These are phyloP conservation scores for Penaeus vannamei DNA, from an alignment of 1,140 invertebrate genomes.

Conservation along the genomic window DNA sequence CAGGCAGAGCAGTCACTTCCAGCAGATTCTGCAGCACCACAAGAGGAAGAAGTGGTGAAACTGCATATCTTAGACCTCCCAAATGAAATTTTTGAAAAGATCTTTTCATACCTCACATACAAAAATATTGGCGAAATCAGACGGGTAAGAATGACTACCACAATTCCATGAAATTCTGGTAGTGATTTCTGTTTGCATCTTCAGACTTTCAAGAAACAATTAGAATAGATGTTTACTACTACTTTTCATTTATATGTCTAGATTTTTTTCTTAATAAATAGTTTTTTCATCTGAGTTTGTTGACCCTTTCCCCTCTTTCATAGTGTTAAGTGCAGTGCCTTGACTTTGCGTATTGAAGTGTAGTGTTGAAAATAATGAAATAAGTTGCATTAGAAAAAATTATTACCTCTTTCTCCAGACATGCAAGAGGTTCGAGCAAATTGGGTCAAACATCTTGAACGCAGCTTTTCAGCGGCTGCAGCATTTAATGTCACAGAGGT, in stretches of 20 bases:
- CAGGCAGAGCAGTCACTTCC: slow-evolving; percentile 75
- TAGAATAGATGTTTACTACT: no score
- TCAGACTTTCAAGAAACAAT: neutral
- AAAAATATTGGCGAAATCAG: slow-evolving; percentile 83
- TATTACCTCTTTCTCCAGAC: slow-evolving; percentile 9
- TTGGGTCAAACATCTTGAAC: slow-evolving; percentile 84
- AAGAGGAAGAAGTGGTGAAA: slow-evolving; percentile 23
- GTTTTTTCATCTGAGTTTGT: no score
- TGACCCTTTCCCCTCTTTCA: no score
- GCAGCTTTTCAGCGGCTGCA: slow-evolving; percentile 85
- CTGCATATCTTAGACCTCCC: slow-evolving; percentile 78
- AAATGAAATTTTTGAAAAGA: slow-evolving; percentile 84
- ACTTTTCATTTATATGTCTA: no score
- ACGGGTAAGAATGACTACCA: slow-evolving; percentile 78
- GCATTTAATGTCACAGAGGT: slow-evolving; percentile 83
- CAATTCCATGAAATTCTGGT: neutral
- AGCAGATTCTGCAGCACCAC: neutral
- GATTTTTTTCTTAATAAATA: no score
- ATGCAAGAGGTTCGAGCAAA: slow-evolving; percentile 82
- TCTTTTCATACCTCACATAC: slow-evolving; percentile 82
- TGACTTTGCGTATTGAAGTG: no score
- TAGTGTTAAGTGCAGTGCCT: no score
- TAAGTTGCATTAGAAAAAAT: neutral
- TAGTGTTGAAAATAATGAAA: no score
- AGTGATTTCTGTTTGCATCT: neutral